These are phyloP conservation scores for Cosmorhoe ocellata DNA, from an alignment of 2,888 invertebrate genomes.

Conservation along the genomic window DNA sequence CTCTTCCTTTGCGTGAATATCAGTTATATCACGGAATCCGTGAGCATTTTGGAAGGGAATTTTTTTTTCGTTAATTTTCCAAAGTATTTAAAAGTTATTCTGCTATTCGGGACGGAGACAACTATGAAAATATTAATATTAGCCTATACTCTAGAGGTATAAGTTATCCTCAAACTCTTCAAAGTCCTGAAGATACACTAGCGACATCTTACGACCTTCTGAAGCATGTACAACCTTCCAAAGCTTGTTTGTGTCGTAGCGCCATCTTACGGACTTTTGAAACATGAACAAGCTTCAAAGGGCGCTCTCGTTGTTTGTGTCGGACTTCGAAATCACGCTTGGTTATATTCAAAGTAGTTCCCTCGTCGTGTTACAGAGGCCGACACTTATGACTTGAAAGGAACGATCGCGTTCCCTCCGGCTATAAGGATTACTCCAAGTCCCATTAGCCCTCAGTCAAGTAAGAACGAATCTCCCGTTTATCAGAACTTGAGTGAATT, in stretches of 20 bases:
- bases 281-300: background rate
- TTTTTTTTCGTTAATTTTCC: no score
- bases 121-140: no score
- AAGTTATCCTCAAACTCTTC: no score
- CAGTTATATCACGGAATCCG: no score
- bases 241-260: background rate
- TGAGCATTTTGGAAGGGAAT: no score
- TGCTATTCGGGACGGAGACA: no score
- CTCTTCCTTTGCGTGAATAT: no score
- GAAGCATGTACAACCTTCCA: background rate
- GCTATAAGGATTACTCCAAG: conserved; percentile 50
- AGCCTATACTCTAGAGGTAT: no score
- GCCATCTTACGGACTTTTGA: conserved; percentile 21
- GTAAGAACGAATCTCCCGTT: conserved; percentile 47
- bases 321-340: background rate
- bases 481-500: conserved; percentile 17
- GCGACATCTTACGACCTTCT: conserved; percentile 23
- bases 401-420: conserved; percentile 54
- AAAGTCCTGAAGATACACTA: background rate
- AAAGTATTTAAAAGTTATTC: no score
- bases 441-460: conserved; percentile 52
- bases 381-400: conserved; percentile 50
- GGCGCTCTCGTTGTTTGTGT: background rate
- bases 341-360: conserved; percentile 10
- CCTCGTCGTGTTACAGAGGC: conserved; percentile 57